Base-by-base conservation (phyloP, 2,888 invertebrate species). In the Apoderus coryli region DNA sequence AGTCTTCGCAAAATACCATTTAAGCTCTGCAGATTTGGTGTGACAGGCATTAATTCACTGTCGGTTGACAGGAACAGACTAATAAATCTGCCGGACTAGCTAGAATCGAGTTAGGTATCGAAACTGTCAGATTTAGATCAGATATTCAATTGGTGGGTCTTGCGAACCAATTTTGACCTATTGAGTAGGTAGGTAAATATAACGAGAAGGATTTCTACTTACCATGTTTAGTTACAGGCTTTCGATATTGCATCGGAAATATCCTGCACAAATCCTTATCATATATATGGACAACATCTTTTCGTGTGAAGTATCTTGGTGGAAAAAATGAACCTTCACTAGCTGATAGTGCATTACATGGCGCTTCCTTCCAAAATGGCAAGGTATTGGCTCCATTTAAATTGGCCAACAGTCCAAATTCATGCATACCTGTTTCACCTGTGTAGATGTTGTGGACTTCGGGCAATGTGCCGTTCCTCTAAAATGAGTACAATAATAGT, bases 191-290 rank as follows among this genome's bases (percentile, higher is more conserved):
- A n/a, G n/a, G n/a, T n/a, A n/a, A n/a, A n/a, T n/a, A n/a, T n/a
- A n/a, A n/a, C n/a, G n/a, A n/a, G n/a, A n/a, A n/a, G n/a, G n/a
- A n/a, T n/a, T n/a, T n/a, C n/a, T n/a, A 23, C 39, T 41, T 51
- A 69, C 77, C 78, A 47, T 79, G 72, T 58, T 84, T 84, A 26
- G 68, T 65, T 1, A 73, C 67, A 25, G 74, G 67, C 14, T 69
- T 63, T 10, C 72, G 61, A 52, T 81, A 85, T 40, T 76, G 62
- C 34, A 88, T 53, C 0, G 85, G 84, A 45, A 85, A 56, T 2
- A 76, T 72, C 34, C 88, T 67, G 50, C 89, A 90, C 24, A 90
- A 57, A 50, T 89, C 88, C 52, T 85, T 85, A 50, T 88, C 85
- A 54, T 82, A 90, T 1, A 89, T 58, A 42, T 80, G 67, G 10